Conservation (phyloP, 2,113 vertebrate genomes). For the Carlito syrichta region DNA sequence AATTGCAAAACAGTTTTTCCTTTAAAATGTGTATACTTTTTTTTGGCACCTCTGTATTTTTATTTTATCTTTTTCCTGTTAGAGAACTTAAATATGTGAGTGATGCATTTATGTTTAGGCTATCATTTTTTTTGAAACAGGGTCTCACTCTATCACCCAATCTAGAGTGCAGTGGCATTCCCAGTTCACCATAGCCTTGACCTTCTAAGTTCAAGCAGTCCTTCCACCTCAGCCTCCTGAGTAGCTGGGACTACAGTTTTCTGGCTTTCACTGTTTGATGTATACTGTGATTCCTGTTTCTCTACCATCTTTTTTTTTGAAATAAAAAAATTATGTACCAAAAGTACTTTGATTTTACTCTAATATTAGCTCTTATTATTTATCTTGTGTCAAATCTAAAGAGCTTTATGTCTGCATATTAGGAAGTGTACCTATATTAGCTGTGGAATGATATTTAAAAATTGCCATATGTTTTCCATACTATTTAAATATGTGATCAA, state of each 20-base stretch:
- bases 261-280: neutral
- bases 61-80: neutral
- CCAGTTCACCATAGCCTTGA: too few species aligned
- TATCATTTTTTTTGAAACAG: neutral
- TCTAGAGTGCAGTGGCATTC: too few species aligned
- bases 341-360: conserved; percentile 4
- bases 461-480: too few species aligned
- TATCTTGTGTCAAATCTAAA: neutral
- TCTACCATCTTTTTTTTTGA: neutral
- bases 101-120: neutral
- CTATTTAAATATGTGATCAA: neutral
- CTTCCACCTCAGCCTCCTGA: too few species aligned
- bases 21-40: too few species aligned
- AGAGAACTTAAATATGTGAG: neutral
- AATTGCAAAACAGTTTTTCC: too few species aligned
- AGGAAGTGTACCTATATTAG: neutral
- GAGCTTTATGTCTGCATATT: neutral
- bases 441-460: conserved; percentile 15
- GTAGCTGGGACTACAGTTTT: too few species aligned
- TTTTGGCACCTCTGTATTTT: too few species aligned
- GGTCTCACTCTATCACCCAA: too few species aligned
- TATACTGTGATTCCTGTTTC: conserved; percentile 2
- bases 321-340: neutral
- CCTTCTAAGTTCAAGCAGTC: too few species aligned
- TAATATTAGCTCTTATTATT: neutral